Percentiles rank a stretch among this genome's conserved stretches.
Evolutionary conservation across 2,113 vertebrate genomes (phyloP).

Genomic region (Syrrhaptes paradoxus): DNA sequence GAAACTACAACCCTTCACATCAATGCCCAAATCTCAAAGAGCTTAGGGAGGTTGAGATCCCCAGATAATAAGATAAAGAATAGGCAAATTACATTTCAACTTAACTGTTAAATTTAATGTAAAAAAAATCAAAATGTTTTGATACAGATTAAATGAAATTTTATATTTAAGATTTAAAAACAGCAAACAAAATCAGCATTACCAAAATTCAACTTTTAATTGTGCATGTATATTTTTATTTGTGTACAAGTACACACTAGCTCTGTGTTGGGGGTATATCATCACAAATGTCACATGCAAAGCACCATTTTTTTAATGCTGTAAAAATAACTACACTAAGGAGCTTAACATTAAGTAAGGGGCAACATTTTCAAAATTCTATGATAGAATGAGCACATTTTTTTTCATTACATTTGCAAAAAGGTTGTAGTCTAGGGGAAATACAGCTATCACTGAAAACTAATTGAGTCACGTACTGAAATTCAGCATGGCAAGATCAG

Average conservation of each 20-base stretch:
- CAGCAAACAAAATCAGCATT: neutral
- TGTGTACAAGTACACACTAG: neutral
- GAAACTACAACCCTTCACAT: neutral
- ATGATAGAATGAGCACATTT: neutral
- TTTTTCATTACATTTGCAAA: neutral
- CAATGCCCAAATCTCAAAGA: neutral
- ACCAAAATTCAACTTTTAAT: neutral
- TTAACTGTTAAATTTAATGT: neutral
- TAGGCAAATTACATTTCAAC: neutral
- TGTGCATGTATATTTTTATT: neutral
- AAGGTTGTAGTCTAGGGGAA: neutral
- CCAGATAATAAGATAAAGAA: neutral
- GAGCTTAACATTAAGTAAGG: neutral
- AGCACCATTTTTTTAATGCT: neutral
- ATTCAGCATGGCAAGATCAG: neutral
- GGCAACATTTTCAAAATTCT: neutral
- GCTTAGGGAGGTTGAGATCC: neutral
- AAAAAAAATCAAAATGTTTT: neutral
- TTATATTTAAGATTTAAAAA: neutral
- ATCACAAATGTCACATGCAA: neutral
- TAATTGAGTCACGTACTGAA: neutral
- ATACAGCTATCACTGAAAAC: neutral
- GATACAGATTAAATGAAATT: neutral
- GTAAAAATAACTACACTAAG: neutral
- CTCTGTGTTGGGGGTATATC: neutral